Evolutionary conservation across 1,140 invertebrate species (phyloP).

Genomic region (Drosophila pseudoobscura): DNA sequence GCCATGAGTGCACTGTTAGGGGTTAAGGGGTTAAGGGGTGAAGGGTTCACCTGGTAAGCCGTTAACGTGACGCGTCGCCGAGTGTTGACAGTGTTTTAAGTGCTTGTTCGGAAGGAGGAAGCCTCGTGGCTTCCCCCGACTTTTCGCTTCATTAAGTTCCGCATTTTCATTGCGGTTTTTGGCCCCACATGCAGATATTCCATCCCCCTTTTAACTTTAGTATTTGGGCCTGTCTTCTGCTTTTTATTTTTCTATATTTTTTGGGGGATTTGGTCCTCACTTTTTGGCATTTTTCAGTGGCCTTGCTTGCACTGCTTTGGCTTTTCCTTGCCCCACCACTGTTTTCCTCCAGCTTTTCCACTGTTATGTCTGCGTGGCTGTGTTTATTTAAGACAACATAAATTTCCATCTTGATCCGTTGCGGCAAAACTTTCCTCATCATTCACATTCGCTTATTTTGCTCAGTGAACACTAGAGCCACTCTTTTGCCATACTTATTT

Average conservation of each 20-base stretch:
- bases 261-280: background rate
- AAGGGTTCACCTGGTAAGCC: conserved; percentile 29
- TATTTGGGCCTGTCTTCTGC: background rate
- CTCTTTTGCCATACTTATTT: background rate
- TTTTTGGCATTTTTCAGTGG: no score
- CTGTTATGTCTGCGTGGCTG: background rate
- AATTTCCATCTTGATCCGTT: conserved; percentile 40
- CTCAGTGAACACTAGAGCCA: no score
- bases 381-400: conserved; percentile 50
- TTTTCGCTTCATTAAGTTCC: conserved; percentile 46
- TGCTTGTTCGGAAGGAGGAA: conserved; percentile 31
- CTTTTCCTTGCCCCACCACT: no score
- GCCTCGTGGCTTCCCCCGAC: conserved; percentile 14
- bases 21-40: background rate
- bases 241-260: conserved; percentile 5
- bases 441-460: conserved; percentile 32
- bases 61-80: conserved; percentile 37
- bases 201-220: no score
- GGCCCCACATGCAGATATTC: background rate
- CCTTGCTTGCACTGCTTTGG: background rate
- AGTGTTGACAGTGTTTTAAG: conserved; percentile 62
- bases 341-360: conserved; percentile 5
- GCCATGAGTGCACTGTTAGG: conserved; percentile 2
- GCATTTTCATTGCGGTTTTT: conserved; percentile 14
- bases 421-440: conserved; percentile 36